Evolutionary conservation across 2,797 vertebrate genomes (phyloP), one percentile per base, ranked within the genome.

Genomic region (Thunnus albacares): DNA sequence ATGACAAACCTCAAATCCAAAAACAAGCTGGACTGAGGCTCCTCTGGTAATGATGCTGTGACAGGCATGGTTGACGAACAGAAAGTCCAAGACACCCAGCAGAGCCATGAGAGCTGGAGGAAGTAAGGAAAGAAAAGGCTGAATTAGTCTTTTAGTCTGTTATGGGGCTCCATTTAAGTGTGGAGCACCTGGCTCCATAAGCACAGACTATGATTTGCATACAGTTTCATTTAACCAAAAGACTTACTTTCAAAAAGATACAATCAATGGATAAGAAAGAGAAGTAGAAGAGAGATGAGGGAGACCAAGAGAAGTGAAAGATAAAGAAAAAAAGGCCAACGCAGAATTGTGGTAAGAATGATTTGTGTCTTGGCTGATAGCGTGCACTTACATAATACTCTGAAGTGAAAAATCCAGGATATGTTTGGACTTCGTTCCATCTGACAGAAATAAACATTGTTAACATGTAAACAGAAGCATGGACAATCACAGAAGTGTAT

Each of bases 391-490:
- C 98, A 98, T 71, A 98, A 90, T 0, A 99, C 98, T n/a, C 98
- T 96, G 85, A 98, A 95, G 90, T 99, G 98, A 66, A 99, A 99
- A 43, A 99, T 91, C 97, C 97, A 99, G 1, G 98, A 99, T 90
- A 99, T 99, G 88, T 99, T 99, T 52, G 98, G 98, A 93, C 98
- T 99, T 71, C 98, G 94, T 77, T 99, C 98, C 98, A 99, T 99
- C 98, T 99, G 90, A 12, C 1, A 51, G 35, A 66, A 49, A 59
- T 18, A 14, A 24, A 15, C 0, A 66, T 73, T 41, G 68, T 62
- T 74, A 3, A 41, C 22, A 41, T 12, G 1, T 11, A 61, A 38
- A 3, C 38, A 20, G 22, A 13, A 73, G 17, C 35, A 55, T 1
- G 1, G 14, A 24, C 14, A 41, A 26, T 26, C 26, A 62, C 43